phyloP scores from a whole-genome alignment of 2,113 vertebrate genomes.

The Shinisaurus crocodilurus region DNA sequence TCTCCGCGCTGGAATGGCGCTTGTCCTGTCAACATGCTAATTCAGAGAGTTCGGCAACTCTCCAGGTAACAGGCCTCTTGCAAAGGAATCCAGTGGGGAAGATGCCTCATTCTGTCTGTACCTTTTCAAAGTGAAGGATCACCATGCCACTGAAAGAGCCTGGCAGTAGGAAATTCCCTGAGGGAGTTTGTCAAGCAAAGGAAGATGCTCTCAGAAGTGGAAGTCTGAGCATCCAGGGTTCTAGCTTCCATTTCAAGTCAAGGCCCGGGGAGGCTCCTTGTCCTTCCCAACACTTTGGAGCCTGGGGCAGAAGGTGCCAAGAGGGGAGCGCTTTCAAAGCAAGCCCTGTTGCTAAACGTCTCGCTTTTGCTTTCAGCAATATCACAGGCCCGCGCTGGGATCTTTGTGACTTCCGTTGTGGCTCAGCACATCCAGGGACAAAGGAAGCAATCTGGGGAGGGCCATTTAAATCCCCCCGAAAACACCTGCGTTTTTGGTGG shows the following conservation, averaged over 20 bases:
- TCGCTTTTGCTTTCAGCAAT: too few species aligned
- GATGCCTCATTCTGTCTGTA: background rate
- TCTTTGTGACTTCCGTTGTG: background rate
- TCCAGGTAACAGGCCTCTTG: background rate
- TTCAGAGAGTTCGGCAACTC: background rate
- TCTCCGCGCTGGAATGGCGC: too few species aligned
- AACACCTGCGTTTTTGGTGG: background rate
- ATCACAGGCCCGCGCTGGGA: background rate
- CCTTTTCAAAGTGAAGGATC: background rate
- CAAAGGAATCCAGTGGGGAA: background rate
- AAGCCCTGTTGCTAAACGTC: background rate
- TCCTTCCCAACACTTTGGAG: too few species aligned
- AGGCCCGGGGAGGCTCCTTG: background rate
- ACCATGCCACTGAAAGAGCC: background rate
- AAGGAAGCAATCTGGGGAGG: background rate
- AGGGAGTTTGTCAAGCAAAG: background rate
- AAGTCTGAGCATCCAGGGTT: background rate
- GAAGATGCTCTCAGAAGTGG: background rate
- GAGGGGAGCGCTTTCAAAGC: background rate
- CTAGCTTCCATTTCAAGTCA: background rate
- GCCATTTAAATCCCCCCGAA: background rate
- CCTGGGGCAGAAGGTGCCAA: too few species aligned
- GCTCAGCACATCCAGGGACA: background rate
- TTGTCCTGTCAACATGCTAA: background rate
- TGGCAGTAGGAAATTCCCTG: background rate